Evolutionary conservation across 1,140 invertebrate genomes (phyloP).

Genomic region (Drosophila lini): DNA sequence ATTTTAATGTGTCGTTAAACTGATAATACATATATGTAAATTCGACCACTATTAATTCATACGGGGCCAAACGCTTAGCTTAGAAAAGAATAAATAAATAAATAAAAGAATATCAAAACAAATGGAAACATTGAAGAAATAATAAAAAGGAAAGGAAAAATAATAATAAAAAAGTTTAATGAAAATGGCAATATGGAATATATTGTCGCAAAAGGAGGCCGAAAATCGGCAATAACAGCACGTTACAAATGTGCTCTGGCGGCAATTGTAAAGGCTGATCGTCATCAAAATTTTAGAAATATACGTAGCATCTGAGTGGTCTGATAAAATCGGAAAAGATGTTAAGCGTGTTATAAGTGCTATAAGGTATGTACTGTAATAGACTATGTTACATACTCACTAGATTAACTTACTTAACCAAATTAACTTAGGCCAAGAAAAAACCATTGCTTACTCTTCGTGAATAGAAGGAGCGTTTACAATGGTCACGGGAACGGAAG

Average conservation of each 20-base stretch:
- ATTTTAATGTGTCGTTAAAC: no score
- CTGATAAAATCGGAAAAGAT: background rate
- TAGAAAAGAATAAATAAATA: no score
- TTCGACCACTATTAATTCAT: no score
- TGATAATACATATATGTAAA: no score
- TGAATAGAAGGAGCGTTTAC: background rate
- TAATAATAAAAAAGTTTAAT: no score
- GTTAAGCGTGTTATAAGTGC: background rate
- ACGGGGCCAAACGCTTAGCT: no score
- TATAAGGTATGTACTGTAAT: background rate
- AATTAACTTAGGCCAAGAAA: background rate
- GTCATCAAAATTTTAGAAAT: background rate
- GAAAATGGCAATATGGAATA: no score
- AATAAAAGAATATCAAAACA: no score
- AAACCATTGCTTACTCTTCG: background rate
- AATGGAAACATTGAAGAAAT: no score
- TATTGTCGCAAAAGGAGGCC: background rate
- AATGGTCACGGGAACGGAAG: background rate
- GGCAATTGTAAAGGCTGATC: background rate
- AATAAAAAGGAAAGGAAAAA: no score
- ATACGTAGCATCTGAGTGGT: background rate
- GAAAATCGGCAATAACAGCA: background rate
- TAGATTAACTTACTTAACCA: background rate
- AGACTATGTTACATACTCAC: no score
- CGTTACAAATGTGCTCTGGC: background rate